Percentiles rank a stretch among this genome's conserved stretches.
These are phyloP conservation scores for Megaptera novaeangliae DNA, from an alignment of 2,113 vertebrate species.

Conservation along the genomic window DNA sequence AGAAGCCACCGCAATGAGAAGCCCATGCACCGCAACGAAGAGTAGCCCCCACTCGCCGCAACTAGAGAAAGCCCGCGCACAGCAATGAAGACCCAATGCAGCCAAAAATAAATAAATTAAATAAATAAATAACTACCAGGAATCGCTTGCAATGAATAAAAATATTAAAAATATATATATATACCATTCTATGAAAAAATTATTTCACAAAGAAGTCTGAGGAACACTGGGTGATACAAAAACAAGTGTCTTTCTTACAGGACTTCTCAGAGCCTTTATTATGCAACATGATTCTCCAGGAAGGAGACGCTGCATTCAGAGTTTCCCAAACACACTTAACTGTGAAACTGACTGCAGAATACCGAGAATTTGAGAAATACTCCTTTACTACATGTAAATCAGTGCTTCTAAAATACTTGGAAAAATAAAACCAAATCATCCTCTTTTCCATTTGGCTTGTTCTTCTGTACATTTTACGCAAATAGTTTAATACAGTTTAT, in stretches of 20 bases:
- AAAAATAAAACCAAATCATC: background rate
- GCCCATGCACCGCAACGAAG: no score
- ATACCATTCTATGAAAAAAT: background rate
- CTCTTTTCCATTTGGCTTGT: background rate
- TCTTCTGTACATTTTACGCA: background rate
- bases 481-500: background rate
- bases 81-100: no score
- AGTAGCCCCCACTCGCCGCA: no score
- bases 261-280: background rate
- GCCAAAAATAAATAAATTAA: no score
- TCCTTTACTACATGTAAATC: background rate
- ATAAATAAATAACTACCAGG: no score
- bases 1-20: no score
- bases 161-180: background rate
- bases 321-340: background rate
- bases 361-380: background rate
- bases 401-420: background rate
- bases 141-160: no score
- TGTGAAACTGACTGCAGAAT: background rate
- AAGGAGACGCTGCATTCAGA: background rate
- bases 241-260: background rate
- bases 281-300: background rate
- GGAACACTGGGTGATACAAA: background rate
- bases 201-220: background rate
- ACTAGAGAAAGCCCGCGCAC: no score